Conservation (phyloP, 2,113 vertebrate species). For the Oenanthe melanoleuca region DNA sequence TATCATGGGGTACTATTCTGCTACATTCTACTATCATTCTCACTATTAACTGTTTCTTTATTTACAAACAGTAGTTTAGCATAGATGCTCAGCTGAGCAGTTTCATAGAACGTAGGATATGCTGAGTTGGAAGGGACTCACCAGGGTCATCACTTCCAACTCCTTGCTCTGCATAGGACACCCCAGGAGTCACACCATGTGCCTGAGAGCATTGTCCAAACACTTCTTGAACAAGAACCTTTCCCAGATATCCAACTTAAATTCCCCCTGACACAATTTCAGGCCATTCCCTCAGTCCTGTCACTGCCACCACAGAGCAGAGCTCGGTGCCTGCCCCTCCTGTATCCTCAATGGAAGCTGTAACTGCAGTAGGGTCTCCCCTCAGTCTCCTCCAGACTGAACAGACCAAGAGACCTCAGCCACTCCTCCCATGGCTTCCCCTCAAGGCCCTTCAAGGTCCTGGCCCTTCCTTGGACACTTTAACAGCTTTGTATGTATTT, state of each 20-base stretch:
- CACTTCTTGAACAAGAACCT: not conserved
- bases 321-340: not conserved
- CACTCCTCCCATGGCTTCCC: rapidly evolving
- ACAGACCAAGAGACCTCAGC: not conserved
- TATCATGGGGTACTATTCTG: not conserved
- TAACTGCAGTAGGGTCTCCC: not conserved
- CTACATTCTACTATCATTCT: not conserved
- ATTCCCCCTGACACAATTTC: too few species aligned
- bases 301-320: not conserved
- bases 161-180: not conserved
- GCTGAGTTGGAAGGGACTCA: not conserved
- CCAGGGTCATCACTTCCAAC: not conserved
- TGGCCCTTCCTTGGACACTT: not conserved
- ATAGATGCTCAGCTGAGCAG: not conserved
- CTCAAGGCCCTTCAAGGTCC: not conserved
- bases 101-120: not conserved
- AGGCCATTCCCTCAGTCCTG: not conserved
- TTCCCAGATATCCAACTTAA: rapidly evolving
- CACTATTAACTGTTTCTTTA: constrained; percentile 6
- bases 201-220: not conserved
- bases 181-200: not conserved
- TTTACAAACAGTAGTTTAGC: constrained; percentile 40
- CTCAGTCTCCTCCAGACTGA: not conserved
- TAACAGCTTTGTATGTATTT: not conserved
- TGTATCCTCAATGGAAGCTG: not conserved